These are phyloP conservation scores for Patella vulgata DNA, from an alignment of 1,140 invertebrate species.

Conservation along the genomic window DNA sequence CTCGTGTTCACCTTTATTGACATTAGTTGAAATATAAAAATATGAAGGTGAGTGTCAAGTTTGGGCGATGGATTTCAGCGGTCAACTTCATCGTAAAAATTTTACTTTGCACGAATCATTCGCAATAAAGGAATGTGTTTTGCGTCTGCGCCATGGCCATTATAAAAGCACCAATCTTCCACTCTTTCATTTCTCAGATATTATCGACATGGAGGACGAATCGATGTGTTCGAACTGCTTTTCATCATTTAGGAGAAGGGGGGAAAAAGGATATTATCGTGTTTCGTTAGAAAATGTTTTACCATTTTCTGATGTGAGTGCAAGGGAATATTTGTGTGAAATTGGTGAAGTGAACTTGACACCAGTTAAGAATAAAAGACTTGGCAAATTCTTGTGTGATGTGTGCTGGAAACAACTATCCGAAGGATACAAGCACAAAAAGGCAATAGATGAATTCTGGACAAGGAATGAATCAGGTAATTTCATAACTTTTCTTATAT, in stretches of 20 bases:
- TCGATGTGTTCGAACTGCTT: neutral
- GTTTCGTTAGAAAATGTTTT: slow-evolving; percentile 6
- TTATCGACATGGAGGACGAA: neutral
- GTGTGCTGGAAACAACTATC: slow-evolving; percentile 10
- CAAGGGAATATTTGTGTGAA: neutral
- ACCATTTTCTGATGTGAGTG: neutral
- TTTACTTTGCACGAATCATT: no score
- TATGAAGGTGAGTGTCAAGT: no score
- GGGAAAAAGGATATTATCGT: neutral
- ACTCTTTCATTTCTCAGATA: neutral
- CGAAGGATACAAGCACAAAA: neutral
- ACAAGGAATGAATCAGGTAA: no score
- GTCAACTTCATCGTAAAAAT: no score
- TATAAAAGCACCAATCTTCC: no score
- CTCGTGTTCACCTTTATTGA: no score
- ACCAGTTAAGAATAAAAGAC: slow-evolving; percentile 6
- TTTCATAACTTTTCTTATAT: no score
- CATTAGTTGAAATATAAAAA: no score
- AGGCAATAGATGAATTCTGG: neutral
- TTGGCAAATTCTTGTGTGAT: slow-evolving; percentile 13
- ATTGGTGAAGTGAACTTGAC: neutral
- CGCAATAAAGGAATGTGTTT: no score
- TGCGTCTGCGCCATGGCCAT: no score
- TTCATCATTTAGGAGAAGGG: neutral
- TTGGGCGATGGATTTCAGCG: no score